These are phyloP conservation scores for Percopsis transmontana DNA, from an alignment of 2,113 vertebrate species.

Conservation along the genomic window DNA sequence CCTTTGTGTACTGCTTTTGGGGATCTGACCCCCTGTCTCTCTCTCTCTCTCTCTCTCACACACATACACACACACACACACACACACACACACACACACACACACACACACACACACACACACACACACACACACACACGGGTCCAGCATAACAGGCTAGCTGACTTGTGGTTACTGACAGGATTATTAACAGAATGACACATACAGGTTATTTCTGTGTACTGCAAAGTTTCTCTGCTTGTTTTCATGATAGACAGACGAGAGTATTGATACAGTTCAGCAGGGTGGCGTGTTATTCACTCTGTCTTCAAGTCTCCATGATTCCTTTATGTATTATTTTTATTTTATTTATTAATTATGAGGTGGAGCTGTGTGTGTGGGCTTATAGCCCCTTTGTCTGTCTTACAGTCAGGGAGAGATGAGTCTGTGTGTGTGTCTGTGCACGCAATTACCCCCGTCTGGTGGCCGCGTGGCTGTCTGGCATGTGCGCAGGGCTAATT, in stretches of 20 bases:
- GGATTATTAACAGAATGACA: no score
- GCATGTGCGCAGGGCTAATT: conserved; percentile 58
- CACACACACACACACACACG: no score
- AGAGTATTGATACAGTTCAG: no score
- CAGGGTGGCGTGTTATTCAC: not conserved
- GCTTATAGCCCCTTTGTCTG: conserved; percentile 17
- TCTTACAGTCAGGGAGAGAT: conserved; percentile 24
- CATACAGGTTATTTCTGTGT: not conserved
- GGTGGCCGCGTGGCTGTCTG: conserved; percentile 38
- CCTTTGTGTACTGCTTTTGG: conserved; percentile 58
- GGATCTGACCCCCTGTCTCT: conserved; percentile 22
- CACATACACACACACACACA: not conserved
- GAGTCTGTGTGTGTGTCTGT: conserved; percentile 23
- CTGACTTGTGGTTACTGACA: conserved; percentile 14
- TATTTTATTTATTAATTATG: not conserved
- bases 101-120: no score
- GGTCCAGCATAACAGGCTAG: conserved; percentile 16
- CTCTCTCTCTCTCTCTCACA: not conserved
- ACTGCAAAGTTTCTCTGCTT: not conserved
- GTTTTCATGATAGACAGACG: not conserved
- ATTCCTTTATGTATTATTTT: no score
- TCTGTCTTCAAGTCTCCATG: not conserved
- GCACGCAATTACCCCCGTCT: not conserved
- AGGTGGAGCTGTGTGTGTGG: conserved; percentile 12
- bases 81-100: no score